Evolutionary conservation across 2,888 invertebrate genomes (phyloP).

Genomic region (Anaspis maculata): DNA sequence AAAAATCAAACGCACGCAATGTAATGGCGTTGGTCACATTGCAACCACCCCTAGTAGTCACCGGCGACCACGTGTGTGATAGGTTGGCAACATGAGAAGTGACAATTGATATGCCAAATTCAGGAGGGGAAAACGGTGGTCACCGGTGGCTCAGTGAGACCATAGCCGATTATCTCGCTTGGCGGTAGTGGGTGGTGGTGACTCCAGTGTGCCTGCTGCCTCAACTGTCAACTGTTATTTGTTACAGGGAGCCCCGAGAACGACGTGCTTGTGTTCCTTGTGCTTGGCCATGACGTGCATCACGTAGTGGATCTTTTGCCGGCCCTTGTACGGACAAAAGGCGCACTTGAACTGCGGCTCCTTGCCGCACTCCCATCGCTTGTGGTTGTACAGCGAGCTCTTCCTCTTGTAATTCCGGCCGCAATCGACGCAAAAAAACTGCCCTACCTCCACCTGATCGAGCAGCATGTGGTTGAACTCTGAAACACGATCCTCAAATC

Average conservation of each 20-base stretch:
- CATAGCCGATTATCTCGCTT: too few species aligned
- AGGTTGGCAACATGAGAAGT: too few species aligned
- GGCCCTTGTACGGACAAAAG: conserved; percentile 34
- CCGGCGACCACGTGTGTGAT: too few species aligned
- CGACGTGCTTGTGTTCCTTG: conserved; percentile 35
- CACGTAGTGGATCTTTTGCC: conserved; percentile 36
- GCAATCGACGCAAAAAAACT: conserved; percentile 51
- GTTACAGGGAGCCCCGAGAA: conserved; percentile 24
- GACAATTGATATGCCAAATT: too few species aligned
- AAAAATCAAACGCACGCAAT: too few species aligned
- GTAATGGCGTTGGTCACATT: too few species aligned
- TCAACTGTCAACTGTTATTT: too few species aligned
- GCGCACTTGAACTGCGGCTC: conserved; percentile 26
- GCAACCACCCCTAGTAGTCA: too few species aligned
- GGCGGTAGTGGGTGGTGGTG: too few species aligned
- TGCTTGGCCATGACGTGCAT: conserved; percentile 38
- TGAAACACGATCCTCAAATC: conserved; percentile 8
- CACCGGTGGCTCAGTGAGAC: too few species aligned
- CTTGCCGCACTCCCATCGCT: conserved; percentile 26
- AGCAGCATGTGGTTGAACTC: conserved; percentile 6
- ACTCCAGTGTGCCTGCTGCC: too few species aligned
- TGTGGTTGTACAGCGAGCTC: conserved; percentile 49
- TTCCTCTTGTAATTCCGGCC: conserved; percentile 68
- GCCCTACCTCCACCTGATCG: conserved; percentile 6
- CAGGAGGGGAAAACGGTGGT: too few species aligned